Evolutionary conservation across 2,888 invertebrate species (phyloP), one percentile per base, ranked within the genome.

Genomic region (Sympetrum striolatum): DNA sequence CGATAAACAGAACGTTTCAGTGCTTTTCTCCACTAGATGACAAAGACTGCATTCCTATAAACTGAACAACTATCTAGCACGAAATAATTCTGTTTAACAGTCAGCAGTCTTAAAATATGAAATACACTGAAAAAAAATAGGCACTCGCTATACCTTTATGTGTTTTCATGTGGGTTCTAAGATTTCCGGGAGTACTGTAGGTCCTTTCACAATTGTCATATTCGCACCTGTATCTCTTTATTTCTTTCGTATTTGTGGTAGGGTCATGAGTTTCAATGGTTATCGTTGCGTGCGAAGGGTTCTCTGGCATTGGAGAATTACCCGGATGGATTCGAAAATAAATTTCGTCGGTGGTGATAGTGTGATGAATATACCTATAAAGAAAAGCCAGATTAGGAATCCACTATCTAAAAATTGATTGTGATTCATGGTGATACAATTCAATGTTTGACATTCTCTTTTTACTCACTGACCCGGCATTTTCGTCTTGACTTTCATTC

Each of bases 151-250:
- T 95, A 98, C 98, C 98, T 96, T 97, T 98, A 93, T 99, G 98
- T 91, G 98, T 98, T 95, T 98, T 99, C 96, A 98, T 96, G 94
- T 99, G 99, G 91, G 98, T 98, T 93, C 98, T 96, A 92, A 99
- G 95, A 94, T 99, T 99, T 90, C 98, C 98, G 92, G 98, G 97
- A 10, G 98, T 98, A 93, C 98, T 98, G 94, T 98, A 98, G 90
- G 98, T 98, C 92, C 98, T 95, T 91, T 96, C 95, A 93, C 98
- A 98, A 25, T 97, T 98, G 91, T 97, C 97, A 94, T 97, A 98
- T 94, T 98, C 97, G 94, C 98, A 99, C 93, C 95, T 96, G 94
- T 97, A 98, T 92, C 98, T 95, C 92, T 96, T 96, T 79, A 95
- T 94, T 92, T 95, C 95, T 90, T 95, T 95, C 92, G 95, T 95